These are phyloP conservation scores for Agapostemon virescens DNA, from an alignment of 2,888 invertebrate species.

Conservation along the genomic window DNA sequence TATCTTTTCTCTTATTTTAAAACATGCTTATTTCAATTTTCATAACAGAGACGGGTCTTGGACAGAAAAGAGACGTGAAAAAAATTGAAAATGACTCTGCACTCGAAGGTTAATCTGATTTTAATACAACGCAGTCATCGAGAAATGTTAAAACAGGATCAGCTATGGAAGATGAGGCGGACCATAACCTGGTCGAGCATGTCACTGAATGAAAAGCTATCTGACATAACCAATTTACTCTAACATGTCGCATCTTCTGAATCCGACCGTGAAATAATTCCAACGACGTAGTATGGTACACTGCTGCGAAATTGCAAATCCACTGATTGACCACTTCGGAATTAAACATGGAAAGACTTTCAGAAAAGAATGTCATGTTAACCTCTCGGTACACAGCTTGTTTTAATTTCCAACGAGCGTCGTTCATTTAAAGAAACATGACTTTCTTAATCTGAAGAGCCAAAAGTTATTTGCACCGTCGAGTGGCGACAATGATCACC, in stretches of 20 bases:
- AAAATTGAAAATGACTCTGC: not conserved
- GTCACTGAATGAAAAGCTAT: slow-evolving; percentile 35
- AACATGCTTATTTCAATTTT: no score
- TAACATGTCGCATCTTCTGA: not conserved
- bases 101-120: not conserved
- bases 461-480: not conserved
- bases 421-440: not conserved
- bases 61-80: no score
- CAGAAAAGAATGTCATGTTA: slow-evolving; percentile 13
- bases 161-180: slow-evolving; percentile 51
- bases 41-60: no score
- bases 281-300: not conserved
- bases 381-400: not conserved
- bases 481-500: not conserved
- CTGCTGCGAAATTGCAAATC: not conserved
- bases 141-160: slow-evolving; percentile 48
- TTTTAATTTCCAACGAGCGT: not conserved
- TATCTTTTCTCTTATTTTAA: no score
- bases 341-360: slow-evolving; percentile 46
- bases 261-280: slow-evolving; percentile 40
- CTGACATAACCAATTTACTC: no score
- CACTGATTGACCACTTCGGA: slow-evolving; percentile 11
- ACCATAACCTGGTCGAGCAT: slow-evolving; percentile 26
- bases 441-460: not conserved
- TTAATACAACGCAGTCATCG: no score